These are phyloP conservation scores for Macaria liturata DNA, from an alignment of 2,888 invertebrate genomes.

Conservation along the genomic window DNA sequence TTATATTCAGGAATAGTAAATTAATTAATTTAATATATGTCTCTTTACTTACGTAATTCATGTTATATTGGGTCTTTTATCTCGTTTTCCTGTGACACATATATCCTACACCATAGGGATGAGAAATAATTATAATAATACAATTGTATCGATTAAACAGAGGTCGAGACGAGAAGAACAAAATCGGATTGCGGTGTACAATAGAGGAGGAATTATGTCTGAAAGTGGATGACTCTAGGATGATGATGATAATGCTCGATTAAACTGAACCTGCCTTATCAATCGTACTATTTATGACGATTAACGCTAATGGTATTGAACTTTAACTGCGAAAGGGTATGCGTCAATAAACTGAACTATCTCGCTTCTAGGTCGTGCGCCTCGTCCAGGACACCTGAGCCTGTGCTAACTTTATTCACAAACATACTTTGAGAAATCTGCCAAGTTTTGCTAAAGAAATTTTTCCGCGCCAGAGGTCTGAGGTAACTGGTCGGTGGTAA, in stretches of 20 bases:
- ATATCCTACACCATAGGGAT: background rate
- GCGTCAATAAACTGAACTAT: constrained; percentile 30
- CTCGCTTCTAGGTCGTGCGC: constrained; percentile 25
- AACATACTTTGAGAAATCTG: constrained; percentile 2
- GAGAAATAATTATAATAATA: background rate
- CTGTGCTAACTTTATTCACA: constrained; percentile 6
- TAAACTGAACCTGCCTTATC: background rate
- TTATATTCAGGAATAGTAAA: no score
- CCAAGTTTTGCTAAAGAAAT: constrained; percentile 11
- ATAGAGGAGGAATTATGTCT: no score
- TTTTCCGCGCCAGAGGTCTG: constrained; percentile 15
- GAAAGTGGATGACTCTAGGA: no score
- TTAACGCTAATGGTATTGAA: constrained; percentile 21
- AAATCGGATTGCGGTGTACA: no score
- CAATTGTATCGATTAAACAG: background rate
- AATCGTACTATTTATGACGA: background rate
- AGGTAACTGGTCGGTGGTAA: constrained; percentile 32
- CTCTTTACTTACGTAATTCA: no score
- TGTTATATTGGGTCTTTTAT: background rate
- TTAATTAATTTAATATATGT: no score
- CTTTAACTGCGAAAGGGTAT: constrained; percentile 27
- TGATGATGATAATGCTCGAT: no score
- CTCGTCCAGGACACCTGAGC: constrained; percentile 19
- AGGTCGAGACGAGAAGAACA: background rate
- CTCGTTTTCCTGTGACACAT: background rate